phyloP scores from a whole-genome alignment of 2,888 invertebrate genomes.

The Pristionchus fissidentatus region DNA sequence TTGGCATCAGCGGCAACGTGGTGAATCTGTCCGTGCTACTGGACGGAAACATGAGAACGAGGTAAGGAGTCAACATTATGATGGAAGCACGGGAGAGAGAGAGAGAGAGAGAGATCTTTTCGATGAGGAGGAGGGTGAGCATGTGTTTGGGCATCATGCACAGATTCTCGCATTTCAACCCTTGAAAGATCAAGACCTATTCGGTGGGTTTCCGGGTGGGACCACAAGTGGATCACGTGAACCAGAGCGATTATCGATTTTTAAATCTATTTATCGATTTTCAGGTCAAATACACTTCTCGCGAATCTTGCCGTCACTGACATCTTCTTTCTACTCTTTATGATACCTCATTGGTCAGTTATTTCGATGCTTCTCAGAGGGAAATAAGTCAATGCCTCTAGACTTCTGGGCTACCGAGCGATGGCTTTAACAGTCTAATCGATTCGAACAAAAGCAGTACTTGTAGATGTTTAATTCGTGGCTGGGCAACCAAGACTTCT shows the following conservation, averaged over 20 bases:
- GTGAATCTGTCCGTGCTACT: slow-evolving; percentile 69
- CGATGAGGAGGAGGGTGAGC: slow-evolving; percentile 9
- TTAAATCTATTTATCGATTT: slow-evolving; percentile 3
- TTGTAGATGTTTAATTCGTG: too few relatives aligned
- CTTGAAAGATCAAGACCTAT: neutral
- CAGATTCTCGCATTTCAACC: slow-evolving; percentile 22
- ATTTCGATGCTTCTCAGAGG: neutral
- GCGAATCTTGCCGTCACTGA: slow-evolving; percentile 71
- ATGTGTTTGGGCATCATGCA: neutral
- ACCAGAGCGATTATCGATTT: neutral
- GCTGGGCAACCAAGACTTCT: too few relatives aligned
- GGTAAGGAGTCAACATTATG: slow-evolving; percentile 60
- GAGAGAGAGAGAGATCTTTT: slow-evolving; percentile 52
- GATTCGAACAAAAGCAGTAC: too few relatives aligned
- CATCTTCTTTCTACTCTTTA: slow-evolving; percentile 70
- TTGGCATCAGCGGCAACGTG: slow-evolving; percentile 70
- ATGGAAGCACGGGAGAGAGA: slow-evolving; percentile 67
- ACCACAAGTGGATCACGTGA: neutral
- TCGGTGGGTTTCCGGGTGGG: neutral
- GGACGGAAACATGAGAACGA: slow-evolving; percentile 67
- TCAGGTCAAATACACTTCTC: slow-evolving; percentile 71
- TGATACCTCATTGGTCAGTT: slow-evolving; percentile 67
- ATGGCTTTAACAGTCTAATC: too few relatives aligned
- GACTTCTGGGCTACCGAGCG: too few relatives aligned
- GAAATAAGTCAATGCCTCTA: too few relatives aligned